Evolutionary conservation across 1,140 invertebrate genomes (phyloP), one percentile per base, ranked within the genome.

Genomic region (Drosophila tsacasi): DNA sequence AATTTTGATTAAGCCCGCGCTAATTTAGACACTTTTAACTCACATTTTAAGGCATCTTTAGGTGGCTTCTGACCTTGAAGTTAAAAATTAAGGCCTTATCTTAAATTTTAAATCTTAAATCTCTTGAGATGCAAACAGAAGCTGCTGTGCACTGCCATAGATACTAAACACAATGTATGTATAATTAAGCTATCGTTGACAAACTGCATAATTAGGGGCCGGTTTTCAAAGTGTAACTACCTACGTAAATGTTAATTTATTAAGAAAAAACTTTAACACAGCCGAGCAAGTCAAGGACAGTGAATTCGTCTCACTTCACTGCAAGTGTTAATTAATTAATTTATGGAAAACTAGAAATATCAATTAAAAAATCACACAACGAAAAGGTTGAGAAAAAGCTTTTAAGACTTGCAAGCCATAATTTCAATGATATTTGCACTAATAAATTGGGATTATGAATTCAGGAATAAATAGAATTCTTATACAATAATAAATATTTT

Each of bases 311-410:
- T 44, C 83, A 73, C 71, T 63, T 73, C 52, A 68, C 54, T 79
- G 83, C 49, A 87, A 77, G 80, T 87, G 83, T 60, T 87, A 86
- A 87, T 83, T 86, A 63, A 76, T 87, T 73, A 73, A 87, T 87
- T 83, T 83, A 64, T 39, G n/a, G 62, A 79, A 68, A 78, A 50
- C 67, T 62, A 65, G 55, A 27, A 37, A 61, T 49, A 52, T 67
- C 63, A 77, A 76, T 76, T 80, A 71, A 63, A 39, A 27, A 27
- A 66, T 50, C 40, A 42, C 54, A 40, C 15, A 23, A 30, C n/a
- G n/a, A 50, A 57, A 21, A 32, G 15, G 55, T 49, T 54, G 32
- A 27, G 59, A 35, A 58, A 76, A 74, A 27, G 5, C 23, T 25
- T 46, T 42, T 12, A 37, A 76, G 17, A 67, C 46, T 46, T 6